Base-by-base conservation (phyloP, 2,113 vertebrate genomes). In the Phocoena sinus region DNA sequence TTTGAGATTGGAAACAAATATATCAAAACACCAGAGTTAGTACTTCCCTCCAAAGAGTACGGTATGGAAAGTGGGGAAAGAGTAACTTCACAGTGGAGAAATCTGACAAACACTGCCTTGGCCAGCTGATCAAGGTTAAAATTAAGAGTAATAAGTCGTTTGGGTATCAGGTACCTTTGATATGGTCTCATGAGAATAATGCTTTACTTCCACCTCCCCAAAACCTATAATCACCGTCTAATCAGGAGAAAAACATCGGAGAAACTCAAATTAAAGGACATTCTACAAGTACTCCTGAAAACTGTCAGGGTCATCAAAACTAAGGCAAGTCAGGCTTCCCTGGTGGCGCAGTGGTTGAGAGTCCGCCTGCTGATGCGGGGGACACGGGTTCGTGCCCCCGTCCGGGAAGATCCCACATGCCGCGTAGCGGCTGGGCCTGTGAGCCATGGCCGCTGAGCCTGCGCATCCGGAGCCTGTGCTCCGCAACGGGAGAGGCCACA, bases 231-330 rank as follows among this genome's bases (percentile, higher is more conserved):
- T 47, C 33, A 50, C 62, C 38, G 28, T 41, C 76, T 83, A 70
- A 76, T 63, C 95, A 73, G 25, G 4, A 93, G 70, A 20, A 82
- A 91, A 91, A 38, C 8, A 80, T 26, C 77, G 58, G 33, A 41
- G 62, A 25, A 63, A 79, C 38, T 56, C 73, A 44, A 76, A 44
- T 21, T 33, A 53, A 90, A 89, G 60, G 60, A 20, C 53, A 6
- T 8, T 33, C 68, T 33, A n/a, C 60, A 63, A 91, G 74, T 3
- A 25, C 26, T 10, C 60, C 21, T 56, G 50, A 8, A 73, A 62
- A 58, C 28, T 8, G 2, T 15, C 79, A 21, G 88, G 44, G 65
- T 73, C 91, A 88, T 76, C 85, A 47, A 11, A 47, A 47, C 10
- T 47, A 47, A 82, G 62, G 18, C 13, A 92, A 67, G 25, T n/a